A percentile compares a stretch with the other conserved stretches of the same genome.
phyloP scores from a whole-genome alignment of 2,113 vertebrate genomes.

The Alces alces region DNA sequence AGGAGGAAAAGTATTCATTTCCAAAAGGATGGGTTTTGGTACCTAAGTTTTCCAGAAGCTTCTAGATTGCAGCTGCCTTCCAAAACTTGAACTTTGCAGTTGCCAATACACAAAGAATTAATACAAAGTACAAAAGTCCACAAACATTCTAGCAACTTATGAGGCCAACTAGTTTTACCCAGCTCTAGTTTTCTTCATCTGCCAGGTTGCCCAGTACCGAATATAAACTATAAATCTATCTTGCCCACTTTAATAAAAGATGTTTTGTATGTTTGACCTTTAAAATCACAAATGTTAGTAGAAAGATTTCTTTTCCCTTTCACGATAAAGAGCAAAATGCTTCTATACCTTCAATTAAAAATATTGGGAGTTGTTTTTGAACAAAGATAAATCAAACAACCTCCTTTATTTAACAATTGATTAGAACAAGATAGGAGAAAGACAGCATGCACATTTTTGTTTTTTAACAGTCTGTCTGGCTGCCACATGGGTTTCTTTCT shows the following conservation, averaged over 20 bases:
- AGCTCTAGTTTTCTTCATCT: conserved; percentile 44
- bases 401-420: conserved; percentile 50
- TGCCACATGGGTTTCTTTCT: conserved; percentile 36
- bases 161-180: background rate
- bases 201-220: background rate
- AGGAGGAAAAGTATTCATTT: background rate
- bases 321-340: conserved; percentile 50
- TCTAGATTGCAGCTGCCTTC: background rate
- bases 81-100: background rate
- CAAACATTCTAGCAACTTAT: background rate
- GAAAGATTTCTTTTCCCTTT: conserved; percentile 50
- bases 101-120: conserved; percentile 8
- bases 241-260: conserved; percentile 61
- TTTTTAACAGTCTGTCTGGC: conserved; percentile 16
- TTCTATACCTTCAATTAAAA: conserved; percentile 43
- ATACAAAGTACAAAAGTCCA: background rate
- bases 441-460: conserved; percentile 18
- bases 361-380: conserved; percentile 50
- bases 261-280: conserved; percentile 58
- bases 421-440: conserved; percentile 6
- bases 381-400: conserved; percentile 46
- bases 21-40: background rate
- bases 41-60: background rate
- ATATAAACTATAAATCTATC: conserved; percentile 43
- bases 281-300: conserved; percentile 55